These are phyloP conservation scores for Amazona ochrocephala DNA, from an alignment of 2,797 vertebrate genomes.

Conservation along the genomic window DNA sequence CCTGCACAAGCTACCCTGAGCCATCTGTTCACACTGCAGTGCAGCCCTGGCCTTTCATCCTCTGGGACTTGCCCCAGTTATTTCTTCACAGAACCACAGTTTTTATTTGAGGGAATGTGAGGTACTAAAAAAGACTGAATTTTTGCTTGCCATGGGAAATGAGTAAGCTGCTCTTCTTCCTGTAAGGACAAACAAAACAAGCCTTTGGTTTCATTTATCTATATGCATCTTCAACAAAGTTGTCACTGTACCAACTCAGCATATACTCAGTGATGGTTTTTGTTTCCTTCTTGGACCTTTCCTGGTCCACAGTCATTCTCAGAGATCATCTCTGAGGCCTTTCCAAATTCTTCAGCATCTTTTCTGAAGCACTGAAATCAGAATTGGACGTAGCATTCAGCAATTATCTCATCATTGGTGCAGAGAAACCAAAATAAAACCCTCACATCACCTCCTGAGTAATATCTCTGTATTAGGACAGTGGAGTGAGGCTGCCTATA, in stretches of 20 bases:
- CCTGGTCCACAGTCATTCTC: neutral
- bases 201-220: neutral
- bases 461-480: neutral
- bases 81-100: neutral
- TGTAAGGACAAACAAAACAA: neutral
- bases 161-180: neutral
- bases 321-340: neutral
- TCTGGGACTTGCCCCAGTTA: neutral
- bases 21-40: rapidly evolving
- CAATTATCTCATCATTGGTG: neutral
- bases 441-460: neutral
- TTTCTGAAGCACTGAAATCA: neutral
- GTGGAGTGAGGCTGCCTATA: neutral
- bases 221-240: neutral
- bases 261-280: neutral
- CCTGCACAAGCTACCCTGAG: rapidly evolving
- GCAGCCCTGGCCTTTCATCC: neutral
- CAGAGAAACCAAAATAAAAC: neutral
- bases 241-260: neutral
- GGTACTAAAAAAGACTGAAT: neutral
- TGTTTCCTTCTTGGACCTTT: neutral
- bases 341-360: neutral
- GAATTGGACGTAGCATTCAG: neutral
- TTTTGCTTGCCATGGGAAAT: neutral
- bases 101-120: neutral